Evolutionary conservation across 1,140 invertebrate genomes (phyloP).

Genomic region (Reticulitermes speratus): DNA sequence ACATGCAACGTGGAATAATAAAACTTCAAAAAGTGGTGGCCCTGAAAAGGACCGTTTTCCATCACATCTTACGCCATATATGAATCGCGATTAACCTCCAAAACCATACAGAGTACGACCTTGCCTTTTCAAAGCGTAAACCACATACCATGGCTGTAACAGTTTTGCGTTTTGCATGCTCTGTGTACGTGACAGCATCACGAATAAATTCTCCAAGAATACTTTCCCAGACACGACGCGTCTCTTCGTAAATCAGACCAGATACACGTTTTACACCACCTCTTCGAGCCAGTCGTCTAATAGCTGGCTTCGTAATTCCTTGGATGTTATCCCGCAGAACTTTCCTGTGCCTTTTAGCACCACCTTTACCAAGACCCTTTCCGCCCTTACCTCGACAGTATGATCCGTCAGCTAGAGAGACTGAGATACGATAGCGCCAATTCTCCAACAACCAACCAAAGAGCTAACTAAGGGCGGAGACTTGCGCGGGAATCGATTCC

Average conservation of each 20-base stretch:
- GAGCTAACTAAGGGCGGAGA: too few species aligned
- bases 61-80: too few species aligned
- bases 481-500: too few species aligned
- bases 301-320: slow-evolving; percentile 68
- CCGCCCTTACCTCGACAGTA: too few species aligned
- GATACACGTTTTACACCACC: slow-evolving; percentile 73
- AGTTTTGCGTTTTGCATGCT: slow-evolving; percentile 80
- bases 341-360: neutral
- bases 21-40: too few species aligned
- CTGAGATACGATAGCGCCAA: too few species aligned
- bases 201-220: slow-evolving; percentile 79
- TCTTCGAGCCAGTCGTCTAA: slow-evolving; percentile 57
- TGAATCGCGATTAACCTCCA: slow-evolving; percentile 52
- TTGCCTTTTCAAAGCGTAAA: slow-evolving; percentile 81
- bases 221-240: slow-evolving; percentile 64
- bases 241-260: slow-evolving; percentile 60
- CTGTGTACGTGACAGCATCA: slow-evolving; percentile 81
- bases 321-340: slow-evolving; percentile 66
- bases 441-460: too few species aligned
- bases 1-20: too few species aligned
- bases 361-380: neutral
- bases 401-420: too few species aligned
- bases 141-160: slow-evolving; percentile 85
- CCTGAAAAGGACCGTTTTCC: too few species aligned
- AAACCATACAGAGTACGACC: slow-evolving; percentile 69